phyloP scores from a whole-genome alignment of 2,113 vertebrate genomes.

The Petroica traversi region DNA sequence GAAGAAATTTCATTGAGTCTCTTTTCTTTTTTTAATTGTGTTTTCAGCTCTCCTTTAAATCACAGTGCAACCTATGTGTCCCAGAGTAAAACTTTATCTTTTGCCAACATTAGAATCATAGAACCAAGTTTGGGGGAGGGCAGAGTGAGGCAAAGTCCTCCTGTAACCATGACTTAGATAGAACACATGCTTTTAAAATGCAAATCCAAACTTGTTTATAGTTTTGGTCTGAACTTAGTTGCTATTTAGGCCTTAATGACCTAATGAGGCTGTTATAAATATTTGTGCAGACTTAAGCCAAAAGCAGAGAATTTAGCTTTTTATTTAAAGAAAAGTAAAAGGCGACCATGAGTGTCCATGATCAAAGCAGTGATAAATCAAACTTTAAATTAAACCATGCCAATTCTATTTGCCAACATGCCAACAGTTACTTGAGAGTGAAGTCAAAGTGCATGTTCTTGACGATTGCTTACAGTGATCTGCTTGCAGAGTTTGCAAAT shows the following conservation, averaged over 20 bases:
- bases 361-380: background rate
- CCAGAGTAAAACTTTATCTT: background rate
- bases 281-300: background rate
- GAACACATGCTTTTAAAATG: background rate
- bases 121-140: background rate
- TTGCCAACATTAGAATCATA: background rate
- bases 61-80: background rate
- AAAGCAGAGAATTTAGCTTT: background rate
- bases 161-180: background rate
- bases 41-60: background rate
- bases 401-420: background rate
- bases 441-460: background rate
- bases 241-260: background rate
- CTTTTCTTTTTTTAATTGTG: background rate
- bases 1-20: background rate
- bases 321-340: background rate
- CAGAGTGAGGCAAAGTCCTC: background rate
- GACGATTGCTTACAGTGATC: background rate
- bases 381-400: background rate
- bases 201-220: background rate
- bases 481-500: slow-evolving; percentile 20
- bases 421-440: background rate
- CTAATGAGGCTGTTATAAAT: background rate
- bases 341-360: background rate
- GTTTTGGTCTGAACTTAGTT: background rate